Base-by-base conservation (phyloP, 2,797 vertebrate species). In the Champsocephalus esox region DNA sequence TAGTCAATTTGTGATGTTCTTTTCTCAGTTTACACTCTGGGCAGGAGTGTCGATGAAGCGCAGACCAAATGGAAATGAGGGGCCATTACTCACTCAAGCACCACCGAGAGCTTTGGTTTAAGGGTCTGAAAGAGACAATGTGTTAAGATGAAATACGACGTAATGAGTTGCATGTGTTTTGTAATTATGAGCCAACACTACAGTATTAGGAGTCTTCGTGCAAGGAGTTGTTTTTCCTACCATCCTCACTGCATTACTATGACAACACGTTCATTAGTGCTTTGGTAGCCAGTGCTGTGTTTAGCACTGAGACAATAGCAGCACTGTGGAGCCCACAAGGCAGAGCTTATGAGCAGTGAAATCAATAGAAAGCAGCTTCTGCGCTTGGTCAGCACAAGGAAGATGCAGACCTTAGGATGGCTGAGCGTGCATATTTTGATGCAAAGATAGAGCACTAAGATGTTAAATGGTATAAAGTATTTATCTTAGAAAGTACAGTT, bases 241-340 rank as follows among this genome's bases (percentile, higher is more conserved):
- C 91, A 66, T 90, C 87, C 91, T 89, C 87, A 72, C 86, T 87
- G 80, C 79, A 94, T 96, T 94, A 94, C 95, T 95, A 95, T 95
- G 94, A 95, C 94, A 95, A 96, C 94, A 93, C 75, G 66, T 93
- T 95, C 91, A 92, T 92, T 90, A 88, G 87, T 75, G 80, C 87
- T 83, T 88, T 84, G 86, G 85, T 90, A 88, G 88, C 77, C 82
- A 28, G 67, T 75, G 85, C 90, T 80, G 78, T 89, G 88, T 86
- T 90, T 81, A 87, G 84, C 86, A 75, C 84, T 70, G 83, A 92
- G 88, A 92, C 92, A 92, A 92, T 92, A 91, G 87, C 82, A 85
- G 86, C 87, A 83, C 79, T 83, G 89, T 88, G 81, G 76, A 85
- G 81, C 74, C 76, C 83, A 76, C 63, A 70, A 84, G 69, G 83